Conservation (phyloP, 1,140 invertebrate species). For the Neomicropteryx cornuta region DNA sequence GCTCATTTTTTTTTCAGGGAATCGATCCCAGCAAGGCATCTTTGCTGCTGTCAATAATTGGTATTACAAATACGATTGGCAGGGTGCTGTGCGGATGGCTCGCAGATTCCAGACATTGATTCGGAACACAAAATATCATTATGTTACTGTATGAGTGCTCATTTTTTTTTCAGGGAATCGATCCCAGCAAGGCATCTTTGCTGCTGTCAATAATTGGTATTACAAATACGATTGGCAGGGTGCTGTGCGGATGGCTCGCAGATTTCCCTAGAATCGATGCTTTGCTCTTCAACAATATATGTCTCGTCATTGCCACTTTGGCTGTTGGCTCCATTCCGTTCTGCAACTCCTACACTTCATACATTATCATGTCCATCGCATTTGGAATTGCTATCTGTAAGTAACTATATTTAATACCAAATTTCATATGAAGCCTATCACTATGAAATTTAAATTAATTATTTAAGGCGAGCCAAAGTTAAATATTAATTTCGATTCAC, state of each 20-base stretch:
- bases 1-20: conserved; percentile 49
- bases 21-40: conserved; percentile 67
- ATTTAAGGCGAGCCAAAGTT: too few species aligned
- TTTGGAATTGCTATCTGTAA: conserved; percentile 95
- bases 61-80: conserved; percentile 88
- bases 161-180: conserved; percentile 54
- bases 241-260: conserved; percentile 76
- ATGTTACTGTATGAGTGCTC: too few species aligned
- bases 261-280: conserved; percentile 83
- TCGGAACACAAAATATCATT: too few species aligned
- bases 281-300: conserved; percentile 88
- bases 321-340: conserved; percentile 77
- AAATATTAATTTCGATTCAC: too few species aligned
- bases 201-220: conserved; percentile 92
- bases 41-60: conserved; percentile 87
- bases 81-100: conserved; percentile 80
- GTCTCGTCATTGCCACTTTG: conserved; percentile 80
- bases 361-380: conserved; percentile 74
- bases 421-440: too few species aligned
- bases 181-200: conserved; percentile 65
- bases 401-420: too few species aligned
- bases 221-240: conserved; percentile 84
- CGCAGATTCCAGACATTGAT: conserved; percentile 71
- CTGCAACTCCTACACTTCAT: conserved; percentile 62
- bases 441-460: too few species aligned